Percentiles rank a stretch among this genome's conserved stretches.
Conservation (phyloP, 2,888 invertebrate species). For the Octonoba sinensis region DNA sequence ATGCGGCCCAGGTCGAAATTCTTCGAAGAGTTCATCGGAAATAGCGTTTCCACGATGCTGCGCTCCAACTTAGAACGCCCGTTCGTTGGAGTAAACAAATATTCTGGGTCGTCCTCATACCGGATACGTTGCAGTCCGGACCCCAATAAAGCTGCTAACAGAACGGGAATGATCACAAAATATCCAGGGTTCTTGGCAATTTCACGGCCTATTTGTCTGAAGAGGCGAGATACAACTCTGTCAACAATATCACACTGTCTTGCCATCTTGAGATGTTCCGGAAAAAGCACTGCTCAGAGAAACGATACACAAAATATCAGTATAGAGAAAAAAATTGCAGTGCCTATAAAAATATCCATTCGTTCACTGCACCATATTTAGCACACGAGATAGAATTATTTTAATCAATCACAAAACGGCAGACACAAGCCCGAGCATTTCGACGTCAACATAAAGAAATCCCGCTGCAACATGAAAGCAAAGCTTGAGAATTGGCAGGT, state of each 20-base stretch:
- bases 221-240: constrained; percentile 63
- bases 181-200: constrained; percentile 88
- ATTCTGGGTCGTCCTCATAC: constrained; percentile 94
- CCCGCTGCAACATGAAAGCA: not conserved
- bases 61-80: constrained; percentile 82
- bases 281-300: not conserved
- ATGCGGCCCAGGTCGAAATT: constrained; percentile 88
- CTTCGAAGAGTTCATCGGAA: constrained; percentile 89
- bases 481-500: not conserved
- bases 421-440: no score
- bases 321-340: not conserved
- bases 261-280: not conserved
- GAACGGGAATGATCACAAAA: constrained; percentile 86
- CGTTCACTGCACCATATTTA: not conserved
- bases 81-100: constrained; percentile 89
- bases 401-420: no score
- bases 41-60: constrained; percentile 83
- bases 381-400: no score
- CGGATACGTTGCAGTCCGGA: constrained; percentile 88
- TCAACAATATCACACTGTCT: constrained; percentile 64
- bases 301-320: not conserved
- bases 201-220: constrained; percentile 77
- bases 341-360: constrained; percentile 1
- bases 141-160: constrained; percentile 83
- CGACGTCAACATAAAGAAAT: no score